A percentile compares a stretch with the other conserved stretches of the same genome.
Conservation (phyloP, 2,797 vertebrate genomes). For the Anolis apletophallus region DNA sequence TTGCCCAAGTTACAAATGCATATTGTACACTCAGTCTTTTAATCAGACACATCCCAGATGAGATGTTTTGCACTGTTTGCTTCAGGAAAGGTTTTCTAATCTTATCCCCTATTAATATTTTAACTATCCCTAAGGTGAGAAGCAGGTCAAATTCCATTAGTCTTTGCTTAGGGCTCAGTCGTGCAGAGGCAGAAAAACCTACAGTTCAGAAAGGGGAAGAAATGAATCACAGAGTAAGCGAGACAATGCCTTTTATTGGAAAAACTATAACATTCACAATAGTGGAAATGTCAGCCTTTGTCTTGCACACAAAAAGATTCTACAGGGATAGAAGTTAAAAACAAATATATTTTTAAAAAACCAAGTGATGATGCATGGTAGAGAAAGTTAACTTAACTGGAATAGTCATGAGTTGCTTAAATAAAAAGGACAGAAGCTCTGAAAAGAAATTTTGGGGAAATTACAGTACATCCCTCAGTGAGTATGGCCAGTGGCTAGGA, state of each 20-base stretch:
- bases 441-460: too few species aligned
- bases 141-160: conserved; percentile 44
- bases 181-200: neutral
- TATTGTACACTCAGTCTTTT: conserved; percentile 26
- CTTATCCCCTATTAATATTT: conserved; percentile 56
- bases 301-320: neutral
- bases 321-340: neutral
- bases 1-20: conserved; percentile 23
- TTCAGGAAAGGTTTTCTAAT: conserved; percentile 17
- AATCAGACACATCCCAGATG: conserved; percentile 37
- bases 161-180: conserved; percentile 8
- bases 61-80: conserved; percentile 26
- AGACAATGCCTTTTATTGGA: conserved; percentile 1
- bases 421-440: too few species aligned
- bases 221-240: neutral
- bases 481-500: too few species aligned
- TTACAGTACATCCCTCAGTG: too few species aligned
- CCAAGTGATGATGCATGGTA: neutral
- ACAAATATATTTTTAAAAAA: neutral
- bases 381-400: neutral
- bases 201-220: fast-evolving
- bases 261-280: neutral
- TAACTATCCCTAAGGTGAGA: conserved; percentile 44
- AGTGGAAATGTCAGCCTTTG: neutral
- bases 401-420: too few species aligned